Base-by-base conservation (phyloP, 2,113 vertebrate genomes). In the Megaceryle torquata region DNA sequence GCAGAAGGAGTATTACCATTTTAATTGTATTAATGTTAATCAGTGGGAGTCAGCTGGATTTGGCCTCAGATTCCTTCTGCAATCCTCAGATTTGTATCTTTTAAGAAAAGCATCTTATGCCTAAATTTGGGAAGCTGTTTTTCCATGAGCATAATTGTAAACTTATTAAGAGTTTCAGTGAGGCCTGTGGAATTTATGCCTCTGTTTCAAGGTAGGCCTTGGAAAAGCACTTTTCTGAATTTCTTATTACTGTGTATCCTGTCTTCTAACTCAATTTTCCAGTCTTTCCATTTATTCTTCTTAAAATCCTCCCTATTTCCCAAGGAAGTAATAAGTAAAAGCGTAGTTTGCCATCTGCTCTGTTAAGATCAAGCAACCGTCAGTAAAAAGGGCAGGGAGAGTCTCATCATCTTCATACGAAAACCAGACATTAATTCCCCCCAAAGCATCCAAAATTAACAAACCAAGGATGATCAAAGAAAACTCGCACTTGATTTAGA, bases 401-500 rank as follows among this genome's bases (percentile, higher is more conserved):
- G 35, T 64, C 57, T 93, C 26, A 44, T 64, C 11, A 50, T 65
- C 31, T 79, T 82, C 1, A 0, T 65, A 33, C 25, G 68, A 56
- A 91, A 92, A n/a, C 0, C 28, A 89, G 76, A 35, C 3, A 1
- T 60, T 79, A 74, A 69, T 78, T 94, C 35, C 37, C 15, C 31
- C 41, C 17, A 50, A 76, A 87, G 48, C 72, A 67, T 72, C 18
- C 59, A 22, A 83, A 93, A 92, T 86, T 37, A 86, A 35, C 71
- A 65, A 95, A 91, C 53, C n/a, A 48, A 75, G 64, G 33, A 84
- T 50, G 69, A 96, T 94, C 48, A 92, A 93, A 94, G 88, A 63
- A 41, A 59, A 17, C 12, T 70, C 21, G 35, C 24, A 31, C 15
- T 88, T 63, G 29, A 35, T 61, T 91, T 24, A 39, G 26, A 82